These are phyloP conservation scores for Oceanodroma leucorhoa DNA, from an alignment of 2,797 vertebrate genomes.

Conservation along the genomic window DNA sequence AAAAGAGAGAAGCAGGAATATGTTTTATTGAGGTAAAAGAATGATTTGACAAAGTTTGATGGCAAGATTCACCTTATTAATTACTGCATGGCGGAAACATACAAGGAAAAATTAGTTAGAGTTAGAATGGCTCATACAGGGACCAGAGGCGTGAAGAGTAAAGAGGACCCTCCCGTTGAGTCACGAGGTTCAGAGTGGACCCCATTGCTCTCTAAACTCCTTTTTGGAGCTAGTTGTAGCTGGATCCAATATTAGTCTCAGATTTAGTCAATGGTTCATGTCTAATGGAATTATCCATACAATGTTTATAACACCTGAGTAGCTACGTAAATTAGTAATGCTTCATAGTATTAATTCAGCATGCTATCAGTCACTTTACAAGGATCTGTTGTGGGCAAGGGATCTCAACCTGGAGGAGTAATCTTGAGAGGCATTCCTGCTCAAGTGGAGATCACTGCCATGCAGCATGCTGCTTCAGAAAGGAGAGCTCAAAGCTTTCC, in stretches of 20 bases:
- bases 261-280: neutral
- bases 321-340: neutral
- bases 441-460: neutral
- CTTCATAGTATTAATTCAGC: neutral
- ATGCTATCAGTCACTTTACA: neutral
- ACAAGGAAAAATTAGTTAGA: neutral
- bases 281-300: neutral
- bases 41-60: neutral
- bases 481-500: neutral
- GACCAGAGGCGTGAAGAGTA: neutral
- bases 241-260: neutral
- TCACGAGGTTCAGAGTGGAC: too few species aligned
- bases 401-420: neutral
- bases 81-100: neutral
- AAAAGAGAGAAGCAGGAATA: neutral
- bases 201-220: neutral
- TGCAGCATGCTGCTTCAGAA: neutral
- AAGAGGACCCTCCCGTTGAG: neutral
- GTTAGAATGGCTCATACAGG: neutral
- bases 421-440: neutral
- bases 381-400: neutral
- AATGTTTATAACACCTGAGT: neutral
- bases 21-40: neutral
- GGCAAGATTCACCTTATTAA: neutral
- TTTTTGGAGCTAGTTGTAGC: neutral